Evolutionary conservation across 2,888 invertebrate species (phyloP).

Genomic region (Eristalis tenax): DNA sequence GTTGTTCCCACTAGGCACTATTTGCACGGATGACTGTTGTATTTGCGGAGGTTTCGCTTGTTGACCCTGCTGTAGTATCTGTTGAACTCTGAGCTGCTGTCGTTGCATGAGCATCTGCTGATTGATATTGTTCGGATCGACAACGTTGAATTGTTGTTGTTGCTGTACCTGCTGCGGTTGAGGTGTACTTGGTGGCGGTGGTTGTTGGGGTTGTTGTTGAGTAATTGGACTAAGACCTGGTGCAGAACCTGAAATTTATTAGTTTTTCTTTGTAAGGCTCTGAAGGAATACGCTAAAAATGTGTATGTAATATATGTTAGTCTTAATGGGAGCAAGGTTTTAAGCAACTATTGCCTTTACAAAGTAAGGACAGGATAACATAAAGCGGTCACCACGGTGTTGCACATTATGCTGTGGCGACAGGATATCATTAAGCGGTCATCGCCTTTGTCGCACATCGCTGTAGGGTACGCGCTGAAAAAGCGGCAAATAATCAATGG

Average conservation of each 20-base stretch:
- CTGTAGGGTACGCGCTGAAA: too few relatives aligned
- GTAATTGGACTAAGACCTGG: constrained; percentile 80
- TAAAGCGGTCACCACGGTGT: too few relatives aligned
- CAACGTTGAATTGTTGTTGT: constrained; percentile 76
- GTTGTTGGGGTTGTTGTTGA: constrained; percentile 74
- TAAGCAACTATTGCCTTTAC: neutral
- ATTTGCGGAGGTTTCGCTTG: constrained; percentile 74
- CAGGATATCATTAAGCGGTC: neutral
- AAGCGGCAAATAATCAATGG: too few relatives aligned
- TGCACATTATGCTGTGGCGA: too few relatives aligned
- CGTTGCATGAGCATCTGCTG: constrained; percentile 79
- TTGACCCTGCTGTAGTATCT: constrained; percentile 76
- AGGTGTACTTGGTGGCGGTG: constrained; percentile 72
- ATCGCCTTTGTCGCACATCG: too few relatives aligned
- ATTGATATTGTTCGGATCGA: constrained; percentile 77
- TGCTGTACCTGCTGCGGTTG: constrained; percentile 74
- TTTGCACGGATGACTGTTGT: constrained; percentile 77
- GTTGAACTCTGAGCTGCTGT: constrained; percentile 79
- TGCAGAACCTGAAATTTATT: constrained; percentile 73
- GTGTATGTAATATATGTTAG: neutral
- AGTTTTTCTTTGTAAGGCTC: constrained; percentile 19
- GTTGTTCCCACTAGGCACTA: constrained; percentile 76
- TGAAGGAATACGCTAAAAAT: neutral
- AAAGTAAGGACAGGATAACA: neutral
- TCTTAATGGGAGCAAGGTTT: neutral